Evolutionary conservation across 2,888 invertebrate species (phyloP), one percentile per base, ranked within the genome.

Genomic region (Epistrophella euchroma): DNA sequence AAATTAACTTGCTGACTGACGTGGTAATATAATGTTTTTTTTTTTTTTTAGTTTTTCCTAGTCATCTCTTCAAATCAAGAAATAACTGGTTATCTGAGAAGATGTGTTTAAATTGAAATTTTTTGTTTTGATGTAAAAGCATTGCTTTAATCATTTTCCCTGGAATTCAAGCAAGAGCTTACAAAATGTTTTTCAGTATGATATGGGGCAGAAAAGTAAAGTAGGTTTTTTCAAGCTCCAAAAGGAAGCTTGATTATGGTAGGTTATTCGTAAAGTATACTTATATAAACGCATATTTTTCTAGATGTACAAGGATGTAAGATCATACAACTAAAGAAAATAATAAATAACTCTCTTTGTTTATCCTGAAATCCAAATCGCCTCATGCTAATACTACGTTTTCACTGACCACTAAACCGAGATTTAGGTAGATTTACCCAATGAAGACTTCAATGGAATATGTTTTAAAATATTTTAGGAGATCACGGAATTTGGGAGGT

Each of bases 11-110:
- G 9, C 32, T 11, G 17, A 19, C 47, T 19, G 32, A 47, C 32
- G 47, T 35, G 47, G 66, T 47, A 13, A 7, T 56, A 11, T 25
- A 25, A 25, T 25, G 4, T 25, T 25, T n/a, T n/a, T n/a, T n/a
- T 64, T 64, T 22, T 60, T 60, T 7, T 60, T 22, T 19, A 11
- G 4, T 10, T 35, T 58, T 58, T 22, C 58, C 17, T 11, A 4
- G 5, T 58, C n/a, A 9, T 22, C 58, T 60, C 40, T 37, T 60
- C 17, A 45, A 32, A 19, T 64, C 64, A 64, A 64, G 43, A 45
- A 17, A 64, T 17, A 66, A 47, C 32, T 47, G 32, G 45, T 45
- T 66, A 66, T 47, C 47, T 47, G 1, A 47, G 7, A 32, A 47
- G 47, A 66, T 66, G 66, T 13, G 47, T 17, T 62, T n/a, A 9